A percentile compares a stretch with the other conserved stretches of the same genome.
These are phyloP conservation scores for Sapajus apella DNA, from an alignment of 2,113 vertebrate species.

Conservation along the genomic window DNA sequence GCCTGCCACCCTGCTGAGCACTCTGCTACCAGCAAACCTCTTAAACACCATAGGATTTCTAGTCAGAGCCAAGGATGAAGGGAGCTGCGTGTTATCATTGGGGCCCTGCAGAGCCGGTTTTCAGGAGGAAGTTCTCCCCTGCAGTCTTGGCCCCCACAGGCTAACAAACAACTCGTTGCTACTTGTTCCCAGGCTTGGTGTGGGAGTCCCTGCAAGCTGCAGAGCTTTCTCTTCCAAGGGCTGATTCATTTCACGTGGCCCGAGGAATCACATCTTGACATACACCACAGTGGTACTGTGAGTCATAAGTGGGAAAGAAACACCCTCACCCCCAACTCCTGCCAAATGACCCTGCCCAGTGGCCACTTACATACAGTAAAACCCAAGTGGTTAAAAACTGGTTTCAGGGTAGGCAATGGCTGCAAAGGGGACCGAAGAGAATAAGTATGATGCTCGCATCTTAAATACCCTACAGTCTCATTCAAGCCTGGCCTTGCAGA, in stretches of 20 bases:
- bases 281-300: not conserved
- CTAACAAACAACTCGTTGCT: not conserved
- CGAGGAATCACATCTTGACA: not conserved
- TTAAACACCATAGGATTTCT: not conserved
- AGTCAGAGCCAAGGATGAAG: not conserved
- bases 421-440: not conserved
- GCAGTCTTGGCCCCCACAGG: not conserved
- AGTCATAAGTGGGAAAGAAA: slow-evolving; percentile 36
- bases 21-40: not conserved
- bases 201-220: slow-evolving; percentile 65
- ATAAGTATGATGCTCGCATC: not conserved
- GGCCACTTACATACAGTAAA: not conserved
- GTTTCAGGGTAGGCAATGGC: not conserved
- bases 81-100: not conserved
- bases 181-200: slow-evolving; percentile 45
- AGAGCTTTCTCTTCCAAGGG: slow-evolving; percentile 36
- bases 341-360: not conserved
- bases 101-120: not conserved
- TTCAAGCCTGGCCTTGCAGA: not conserved
- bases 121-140: not conserved
- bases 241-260: slow-evolving; percentile 44
- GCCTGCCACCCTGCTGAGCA: not conserved
- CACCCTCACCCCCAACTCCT: not conserved
- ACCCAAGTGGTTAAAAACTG: not conserved
- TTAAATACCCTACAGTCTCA: too few relatives aligned